Percentiles rank a stretch among this genome's conserved stretches.
Conservation (phyloP, 1,140 invertebrate genomes). For the Leucophenga varia region DNA sequence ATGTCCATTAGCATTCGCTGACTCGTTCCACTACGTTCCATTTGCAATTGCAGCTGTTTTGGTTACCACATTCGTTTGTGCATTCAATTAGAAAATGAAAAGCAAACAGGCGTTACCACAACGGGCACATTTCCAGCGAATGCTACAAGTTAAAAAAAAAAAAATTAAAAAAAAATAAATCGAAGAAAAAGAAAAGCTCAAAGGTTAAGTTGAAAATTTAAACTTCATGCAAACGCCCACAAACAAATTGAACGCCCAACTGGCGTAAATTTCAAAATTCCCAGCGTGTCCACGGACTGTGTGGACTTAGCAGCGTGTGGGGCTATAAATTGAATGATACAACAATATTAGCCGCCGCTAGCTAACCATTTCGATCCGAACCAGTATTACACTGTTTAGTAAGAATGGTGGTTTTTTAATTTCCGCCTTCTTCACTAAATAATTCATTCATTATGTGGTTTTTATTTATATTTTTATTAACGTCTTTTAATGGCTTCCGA, state of each 20-base stretch:
- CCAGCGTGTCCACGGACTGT: not conserved
- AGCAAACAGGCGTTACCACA: constrained; percentile 38
- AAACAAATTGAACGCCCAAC: constrained; percentile 24
- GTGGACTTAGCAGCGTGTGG: not conserved
- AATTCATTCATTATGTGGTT: constrained; percentile 16
- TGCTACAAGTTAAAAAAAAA: constrained; percentile 1
- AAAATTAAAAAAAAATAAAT: not conserved
- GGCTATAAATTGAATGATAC: constrained; percentile 33
- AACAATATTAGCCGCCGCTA: constrained; percentile 19
- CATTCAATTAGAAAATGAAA: constrained; percentile 48
- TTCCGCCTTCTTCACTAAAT: constrained; percentile 24
- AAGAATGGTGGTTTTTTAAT: constrained; percentile 10
- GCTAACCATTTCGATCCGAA: constrained; percentile 13
- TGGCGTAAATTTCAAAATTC: not conserved
- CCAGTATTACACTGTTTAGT: too few relatives aligned
- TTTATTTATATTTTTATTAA: constrained; percentile 41
- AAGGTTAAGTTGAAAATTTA: constrained; percentile 49
- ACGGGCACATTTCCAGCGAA: not conserved
- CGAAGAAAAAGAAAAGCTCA: constrained; percentile 29
- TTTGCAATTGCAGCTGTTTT: too few relatives aligned
- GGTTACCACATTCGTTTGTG: too few relatives aligned
- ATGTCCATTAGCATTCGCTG: too few relatives aligned
- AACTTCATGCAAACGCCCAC: constrained; percentile 26
- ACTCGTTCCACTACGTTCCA: too few relatives aligned
- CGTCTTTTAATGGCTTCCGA: constrained; percentile 18